Evolutionary conservation across 2,113 vertebrate species (phyloP).

Genomic region (Haemorhous mexicanus): DNA sequence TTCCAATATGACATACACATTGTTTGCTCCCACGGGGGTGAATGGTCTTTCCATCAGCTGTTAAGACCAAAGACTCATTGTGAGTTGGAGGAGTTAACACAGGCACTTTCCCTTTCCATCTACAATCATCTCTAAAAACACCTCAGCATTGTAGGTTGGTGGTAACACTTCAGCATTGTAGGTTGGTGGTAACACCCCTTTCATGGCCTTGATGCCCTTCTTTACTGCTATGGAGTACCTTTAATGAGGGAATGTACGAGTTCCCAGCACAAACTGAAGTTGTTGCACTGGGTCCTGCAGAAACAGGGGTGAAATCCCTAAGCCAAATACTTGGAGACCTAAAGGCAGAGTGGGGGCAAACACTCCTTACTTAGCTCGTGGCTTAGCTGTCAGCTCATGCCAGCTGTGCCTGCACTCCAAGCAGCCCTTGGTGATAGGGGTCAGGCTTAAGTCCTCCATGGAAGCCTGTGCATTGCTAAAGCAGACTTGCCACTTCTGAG

Average conservation of each 20-base stretch:
- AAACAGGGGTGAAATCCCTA: background rate
- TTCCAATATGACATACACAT: background rate
- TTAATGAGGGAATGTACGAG: background rate
- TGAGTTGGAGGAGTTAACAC: background rate
- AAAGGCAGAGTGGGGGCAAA: background rate
- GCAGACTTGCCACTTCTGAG: accelerated
- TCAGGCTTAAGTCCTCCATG: background rate
- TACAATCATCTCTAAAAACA: background rate
- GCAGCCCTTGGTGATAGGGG: background rate
- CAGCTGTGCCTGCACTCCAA: background rate
- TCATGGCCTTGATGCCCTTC: background rate
- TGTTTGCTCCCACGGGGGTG: background rate
- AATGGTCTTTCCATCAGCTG: background rate
- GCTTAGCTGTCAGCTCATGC: accelerated
- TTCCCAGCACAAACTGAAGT: background rate
- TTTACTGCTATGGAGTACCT: background rate
- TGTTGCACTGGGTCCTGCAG: background rate
- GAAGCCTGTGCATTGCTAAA: background rate
- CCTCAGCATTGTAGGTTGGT: background rate
- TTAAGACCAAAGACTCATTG: background rate
- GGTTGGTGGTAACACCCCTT: accelerated
- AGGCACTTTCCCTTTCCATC: background rate
- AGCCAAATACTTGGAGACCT: background rate
- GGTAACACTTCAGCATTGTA: accelerated
- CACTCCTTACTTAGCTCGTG: background rate